phyloP scores from a whole-genome alignment of 2,888 invertebrate genomes.

The Leptothorax acervorum region DNA sequence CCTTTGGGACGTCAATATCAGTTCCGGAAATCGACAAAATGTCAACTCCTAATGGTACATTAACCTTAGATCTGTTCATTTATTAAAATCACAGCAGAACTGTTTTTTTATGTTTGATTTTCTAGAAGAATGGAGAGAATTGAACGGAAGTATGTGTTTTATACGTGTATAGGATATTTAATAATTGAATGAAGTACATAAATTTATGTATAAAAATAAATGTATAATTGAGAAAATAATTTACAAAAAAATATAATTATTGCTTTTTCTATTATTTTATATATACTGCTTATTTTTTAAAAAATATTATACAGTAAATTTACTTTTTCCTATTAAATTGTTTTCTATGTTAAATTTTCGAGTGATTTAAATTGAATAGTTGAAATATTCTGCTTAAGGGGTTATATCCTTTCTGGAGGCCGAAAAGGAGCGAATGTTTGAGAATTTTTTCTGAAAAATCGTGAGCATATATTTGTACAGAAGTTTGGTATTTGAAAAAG shows the following conservation, averaged over 20 bases:
- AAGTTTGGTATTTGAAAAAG: no score
- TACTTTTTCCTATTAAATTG: slow-evolving; percentile 37
- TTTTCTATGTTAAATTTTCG: slow-evolving; percentile 25
- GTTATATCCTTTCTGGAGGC: no score
- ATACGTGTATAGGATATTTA: background rate
- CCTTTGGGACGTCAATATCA: slow-evolving; percentile 48
- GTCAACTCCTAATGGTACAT: slow-evolving; percentile 61
- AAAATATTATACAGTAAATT: background rate
- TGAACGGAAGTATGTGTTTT: background rate
- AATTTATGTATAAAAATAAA: background rate
- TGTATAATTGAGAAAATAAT: background rate
- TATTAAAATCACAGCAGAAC: background rate
- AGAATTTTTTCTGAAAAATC: no score
- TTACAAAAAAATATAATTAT: background rate
- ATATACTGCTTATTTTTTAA: background rate
- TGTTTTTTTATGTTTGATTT: background rate
- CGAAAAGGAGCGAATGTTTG: no score
- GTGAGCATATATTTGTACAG: no score
- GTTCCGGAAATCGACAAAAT: slow-evolving; percentile 45
- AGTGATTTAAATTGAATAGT: slow-evolving; percentile 19
- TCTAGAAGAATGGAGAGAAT: slow-evolving; percentile 5
- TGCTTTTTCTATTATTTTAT: background rate
- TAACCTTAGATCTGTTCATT: slow-evolving; percentile 51
- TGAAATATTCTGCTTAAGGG: slow-evolving; percentile 63
- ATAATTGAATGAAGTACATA: background rate